Evolutionary conservation across 2,888 invertebrate species (phyloP), one percentile per base, ranked within the genome.

Genomic region (Griposia aprilina): DNA sequence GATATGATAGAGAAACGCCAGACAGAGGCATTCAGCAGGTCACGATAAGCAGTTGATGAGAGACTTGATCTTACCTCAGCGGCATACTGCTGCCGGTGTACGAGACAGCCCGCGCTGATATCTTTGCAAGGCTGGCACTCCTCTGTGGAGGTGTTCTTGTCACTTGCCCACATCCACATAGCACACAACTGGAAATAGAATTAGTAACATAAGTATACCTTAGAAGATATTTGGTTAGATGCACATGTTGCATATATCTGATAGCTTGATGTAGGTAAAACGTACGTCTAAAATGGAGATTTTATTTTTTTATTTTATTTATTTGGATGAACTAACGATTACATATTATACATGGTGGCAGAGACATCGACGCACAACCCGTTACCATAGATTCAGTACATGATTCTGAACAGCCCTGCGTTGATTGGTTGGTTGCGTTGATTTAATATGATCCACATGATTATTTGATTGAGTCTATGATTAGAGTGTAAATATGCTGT

Each of bases 91-190:
- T 92, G 90, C 0, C 97, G 94, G 80, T 97, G 97, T 80, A 91
- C 83, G 80, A 94, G 90, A 75, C 97, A 97, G 86, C 93, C 94
- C 59, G 94, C 93, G 91, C 93, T 92, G 77, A 89, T 93, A 82
- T 93, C 95, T 81, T 89, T 90, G 88, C 97, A 96, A n/a, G 94
- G 92, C 79, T 91, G 94, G 90, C 95, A 94, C 77, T 90, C 90
- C 11, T 86, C 87, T 74, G 87, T 80, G 72, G 90, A 85, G 79
- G 91, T 76, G 86, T 78, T 73, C 78, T 86, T 93, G 63, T 93
- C 94, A 86, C 94, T 94, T 76, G 96, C 97, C 97, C 97, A 97
- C 92, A 97, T 89, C 97, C 97, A 97, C 97, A 97, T 97, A 36
- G 97, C 97, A 80, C 97, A 97, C 85, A 97, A 69, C 97, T 97